Evolutionary conservation across 2,888 invertebrate genomes (phyloP), one percentile per base, ranked within the genome.

Genomic region (Watsonalla binaria): DNA sequence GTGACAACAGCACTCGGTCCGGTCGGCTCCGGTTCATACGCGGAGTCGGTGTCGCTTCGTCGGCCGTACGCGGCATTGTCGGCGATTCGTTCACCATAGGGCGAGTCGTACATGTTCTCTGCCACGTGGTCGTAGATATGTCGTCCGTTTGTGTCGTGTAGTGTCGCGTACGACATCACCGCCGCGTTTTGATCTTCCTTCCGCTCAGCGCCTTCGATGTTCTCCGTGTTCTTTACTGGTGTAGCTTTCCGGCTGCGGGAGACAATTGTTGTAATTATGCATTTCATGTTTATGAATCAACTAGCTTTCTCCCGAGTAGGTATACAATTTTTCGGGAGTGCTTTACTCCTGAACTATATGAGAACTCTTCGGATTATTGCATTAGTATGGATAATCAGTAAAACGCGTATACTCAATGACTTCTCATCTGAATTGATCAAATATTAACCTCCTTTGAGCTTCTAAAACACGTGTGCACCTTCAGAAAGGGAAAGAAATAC

Each of bases 141-240:
- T 14, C 91, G 82, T 4, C 91, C 90, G 62, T 93, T 94, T 6
- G 84, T 70, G 63, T 96, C 96, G 78, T 95, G 96, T 0, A 96
- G 84, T 0, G 95, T 96, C 24, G 96, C 95, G 76, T 96, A 97
- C 51, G 96, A 96, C 96, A 96, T 96, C 0, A 96, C 96, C 0
- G 96, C 96, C 0, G 96, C 96, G 75, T 94, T 96, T 70, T 96
- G 94, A 74, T 96, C 96, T 78, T 96, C 96, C 73, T 96, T 96
- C 13, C 95, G 90, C 70, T 96, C 96, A 0, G 96, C 96, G 0
- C 95, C 96, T 85, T 96, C 96, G 46, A 97, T 93, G 78, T 97
- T 97, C 78, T 96, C 96, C 0, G 96, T 96, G 76, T 96, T 96
- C 78, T 96, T 97, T 0, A 97, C 96, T 0, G 96, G 96, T 2